A percentile compares a stretch with the other conserved stretches of the same genome.
Evolutionary conservation across 2,888 invertebrate genomes (phyloP).

Genomic region (Vanessa cardui): DNA sequence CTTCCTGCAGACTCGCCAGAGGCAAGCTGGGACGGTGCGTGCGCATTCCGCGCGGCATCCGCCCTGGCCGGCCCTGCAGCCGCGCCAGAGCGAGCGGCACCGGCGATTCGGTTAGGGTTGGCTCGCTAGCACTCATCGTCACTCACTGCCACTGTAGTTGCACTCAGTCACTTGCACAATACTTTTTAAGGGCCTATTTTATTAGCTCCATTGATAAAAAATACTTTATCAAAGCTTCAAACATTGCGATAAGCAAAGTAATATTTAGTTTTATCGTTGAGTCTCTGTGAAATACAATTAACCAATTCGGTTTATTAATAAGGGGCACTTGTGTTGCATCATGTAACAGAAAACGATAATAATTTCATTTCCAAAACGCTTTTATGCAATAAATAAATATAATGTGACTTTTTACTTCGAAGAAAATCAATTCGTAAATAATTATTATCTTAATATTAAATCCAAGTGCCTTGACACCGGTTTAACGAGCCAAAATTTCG

Average conservation of each 20-base stretch:
- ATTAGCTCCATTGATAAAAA: slow-evolving; percentile 26
- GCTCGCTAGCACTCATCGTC: slow-evolving; percentile 72
- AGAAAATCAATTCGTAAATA: not conserved
- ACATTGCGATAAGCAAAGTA: slow-evolving; percentile 21
- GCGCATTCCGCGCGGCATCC: slow-evolving; percentile 61
- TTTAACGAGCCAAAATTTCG: slow-evolving; percentile 17
- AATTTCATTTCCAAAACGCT: not conserved
- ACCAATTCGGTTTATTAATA: slow-evolving; percentile 2
- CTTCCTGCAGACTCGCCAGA: slow-evolving; percentile 74
- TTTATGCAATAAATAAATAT: not conserved
- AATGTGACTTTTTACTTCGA: not conserved
- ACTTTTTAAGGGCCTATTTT: slow-evolving; percentile 45
- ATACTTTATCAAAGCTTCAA: slow-evolving; percentile 16
- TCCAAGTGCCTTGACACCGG: slow-evolving; percentile 19
- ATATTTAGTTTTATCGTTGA: not conserved
- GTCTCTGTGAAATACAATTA: slow-evolving; percentile 2
- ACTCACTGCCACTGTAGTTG: slow-evolving; percentile 37
- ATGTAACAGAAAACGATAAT: not conserved
- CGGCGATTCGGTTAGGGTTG: slow-evolving; percentile 76
- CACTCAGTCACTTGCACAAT: slow-evolving; percentile 46
- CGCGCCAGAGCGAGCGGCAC: slow-evolving; percentile 76
- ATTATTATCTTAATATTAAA: slow-evolving; percentile 10
- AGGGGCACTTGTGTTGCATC: slow-evolving; percentile 19
- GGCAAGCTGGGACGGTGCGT: slow-evolving; percentile 72
- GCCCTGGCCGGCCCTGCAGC: slow-evolving; percentile 65